Percentiles rank a stretch among this genome's conserved stretches.
Evolutionary conservation across 2,113 vertebrate species (phyloP).

Genomic region (Percina caprodes): DNA sequence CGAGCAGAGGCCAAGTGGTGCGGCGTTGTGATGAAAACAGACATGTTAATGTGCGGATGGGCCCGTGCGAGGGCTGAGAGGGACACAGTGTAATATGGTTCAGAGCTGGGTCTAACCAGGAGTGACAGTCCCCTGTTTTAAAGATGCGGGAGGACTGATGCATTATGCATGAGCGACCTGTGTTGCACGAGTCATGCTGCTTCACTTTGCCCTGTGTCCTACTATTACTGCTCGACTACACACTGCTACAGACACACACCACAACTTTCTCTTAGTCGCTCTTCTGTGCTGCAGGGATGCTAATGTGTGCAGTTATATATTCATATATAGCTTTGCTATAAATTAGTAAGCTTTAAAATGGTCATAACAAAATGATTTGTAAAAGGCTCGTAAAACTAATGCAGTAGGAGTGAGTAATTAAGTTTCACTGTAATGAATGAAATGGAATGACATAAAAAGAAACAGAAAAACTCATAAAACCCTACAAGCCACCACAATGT

Average conservation of each 20-base stretch:
- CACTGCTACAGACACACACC: constrained; percentile 23
- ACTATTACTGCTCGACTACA: constrained; percentile 20
- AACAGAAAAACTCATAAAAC: not conserved
- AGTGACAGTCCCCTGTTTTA: constrained; percentile 72
- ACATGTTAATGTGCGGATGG: constrained; percentile 67
- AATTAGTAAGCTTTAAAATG: not conserved
- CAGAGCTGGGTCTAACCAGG: constrained; percentile 61
- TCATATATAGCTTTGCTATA: constrained; percentile 3
- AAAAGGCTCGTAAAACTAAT: not conserved
- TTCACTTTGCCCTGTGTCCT: constrained; percentile 40
- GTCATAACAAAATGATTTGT: not conserved
- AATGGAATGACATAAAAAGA: constrained; percentile 2
- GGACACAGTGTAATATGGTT: constrained; percentile 31
- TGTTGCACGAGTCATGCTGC: constrained; percentile 52
- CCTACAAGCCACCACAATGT: not conserved
- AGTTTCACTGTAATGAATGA: not conserved
- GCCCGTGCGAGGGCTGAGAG: constrained; percentile 16
- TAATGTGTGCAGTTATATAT: not conserved
- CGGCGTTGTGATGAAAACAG: constrained; percentile 54
- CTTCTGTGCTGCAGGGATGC: constrained; percentile 13
- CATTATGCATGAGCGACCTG: constrained; percentile 76
- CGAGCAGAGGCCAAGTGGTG: constrained; percentile 29
- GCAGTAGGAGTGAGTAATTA: constrained; percentile 4
- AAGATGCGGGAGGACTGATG: constrained; percentile 63
- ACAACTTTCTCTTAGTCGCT: constrained; percentile 12